Percentiles rank a stretch among this genome's conserved stretches.
phyloP scores from a whole-genome alignment of 2,888 invertebrate genomes.

The Mechanitis mazaeus region DNA sequence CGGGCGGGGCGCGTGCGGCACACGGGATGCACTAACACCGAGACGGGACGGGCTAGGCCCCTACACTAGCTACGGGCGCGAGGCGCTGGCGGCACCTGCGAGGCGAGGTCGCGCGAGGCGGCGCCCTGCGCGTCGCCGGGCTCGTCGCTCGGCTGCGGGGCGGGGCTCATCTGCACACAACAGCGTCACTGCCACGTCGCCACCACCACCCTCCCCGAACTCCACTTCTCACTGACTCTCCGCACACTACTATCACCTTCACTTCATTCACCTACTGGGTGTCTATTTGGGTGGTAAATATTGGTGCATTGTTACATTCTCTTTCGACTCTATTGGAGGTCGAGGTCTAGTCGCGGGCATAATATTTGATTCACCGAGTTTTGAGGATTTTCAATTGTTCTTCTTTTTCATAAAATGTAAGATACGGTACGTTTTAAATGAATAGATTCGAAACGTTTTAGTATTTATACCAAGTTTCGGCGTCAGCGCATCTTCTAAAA shows the following conservation, averaged over 20 bases:
- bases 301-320: slow-evolving; percentile 26
- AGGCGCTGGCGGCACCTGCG: slow-evolving; percentile 65
- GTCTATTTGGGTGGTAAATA: slow-evolving; percentile 28
- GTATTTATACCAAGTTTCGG: slow-evolving; percentile 20
- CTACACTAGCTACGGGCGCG: slow-evolving; percentile 56
- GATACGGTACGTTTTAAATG: slow-evolving; percentile 1
- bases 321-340: slow-evolving; percentile 19
- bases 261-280: slow-evolving; percentile 38
- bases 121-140: slow-evolving; percentile 61
- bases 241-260: slow-evolving; percentile 46
- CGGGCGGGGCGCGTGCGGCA: slow-evolving; percentile 45
- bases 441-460: not conserved
- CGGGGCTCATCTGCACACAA: slow-evolving; percentile 76
- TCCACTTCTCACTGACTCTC: slow-evolving; percentile 75
- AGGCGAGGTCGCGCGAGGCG: slow-evolving; percentile 69
- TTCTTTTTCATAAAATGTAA: slow-evolving; percentile 3
- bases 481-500: slow-evolving; percentile 60
- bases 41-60: slow-evolving; percentile 67
- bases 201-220: slow-evolving; percentile 65
- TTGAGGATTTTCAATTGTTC: not conserved
- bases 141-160: slow-evolving; percentile 68
- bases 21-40: slow-evolving; percentile 64
- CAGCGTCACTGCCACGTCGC: slow-evolving; percentile 67
- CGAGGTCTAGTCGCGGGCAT: slow-evolving; percentile 21
- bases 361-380: slow-evolving; percentile 27